Evolutionary conservation across 2,797 vertebrate species (phyloP).

Genomic region (Acestrorhynchus altus): DNA sequence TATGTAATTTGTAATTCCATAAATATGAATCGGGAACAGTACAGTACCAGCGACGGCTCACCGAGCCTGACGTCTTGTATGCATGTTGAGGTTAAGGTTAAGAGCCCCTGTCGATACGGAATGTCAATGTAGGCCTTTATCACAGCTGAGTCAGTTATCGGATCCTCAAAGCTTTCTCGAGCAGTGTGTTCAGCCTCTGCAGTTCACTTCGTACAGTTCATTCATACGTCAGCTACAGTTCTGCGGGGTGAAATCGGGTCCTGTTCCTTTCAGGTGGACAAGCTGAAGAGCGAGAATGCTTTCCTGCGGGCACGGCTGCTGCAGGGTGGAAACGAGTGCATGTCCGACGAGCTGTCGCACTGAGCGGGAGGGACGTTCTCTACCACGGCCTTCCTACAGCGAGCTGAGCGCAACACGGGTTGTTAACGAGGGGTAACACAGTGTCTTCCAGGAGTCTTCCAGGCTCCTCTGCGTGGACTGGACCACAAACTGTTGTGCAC

Average conservation of each 20-base stretch:
- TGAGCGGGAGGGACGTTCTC: slow-evolving; percentile 54
- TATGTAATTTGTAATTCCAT: too few species aligned
- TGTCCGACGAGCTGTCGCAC: slow-evolving; percentile 80
- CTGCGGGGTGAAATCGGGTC: not conserved
- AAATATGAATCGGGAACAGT: too few species aligned
- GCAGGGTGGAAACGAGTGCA: slow-evolving; percentile 83
- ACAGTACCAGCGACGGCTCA: too few species aligned
- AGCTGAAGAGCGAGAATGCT: slow-evolving; percentile 89
- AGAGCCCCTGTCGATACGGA: too few species aligned
- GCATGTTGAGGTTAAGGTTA: too few species aligned
- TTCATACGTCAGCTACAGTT: not conserved
- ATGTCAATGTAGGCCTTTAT: too few species aligned
- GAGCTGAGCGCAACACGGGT: not conserved
- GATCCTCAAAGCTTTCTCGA: too few species aligned
- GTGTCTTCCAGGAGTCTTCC: not conserved
- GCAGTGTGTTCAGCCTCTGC: too few species aligned
- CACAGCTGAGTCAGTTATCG: too few species aligned
- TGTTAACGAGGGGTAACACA: not conserved
- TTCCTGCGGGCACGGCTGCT: slow-evolving; percentile 86
- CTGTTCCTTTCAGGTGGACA: slow-evolving; percentile 80
- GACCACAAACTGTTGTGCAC: not conserved
- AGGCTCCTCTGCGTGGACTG: not conserved
- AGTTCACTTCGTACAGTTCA: too few species aligned
- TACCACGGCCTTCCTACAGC: not conserved
- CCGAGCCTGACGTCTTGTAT: too few species aligned